Conservation (phyloP, 2,113 vertebrate genomes). For the Lasiurus cinereus region DNA sequence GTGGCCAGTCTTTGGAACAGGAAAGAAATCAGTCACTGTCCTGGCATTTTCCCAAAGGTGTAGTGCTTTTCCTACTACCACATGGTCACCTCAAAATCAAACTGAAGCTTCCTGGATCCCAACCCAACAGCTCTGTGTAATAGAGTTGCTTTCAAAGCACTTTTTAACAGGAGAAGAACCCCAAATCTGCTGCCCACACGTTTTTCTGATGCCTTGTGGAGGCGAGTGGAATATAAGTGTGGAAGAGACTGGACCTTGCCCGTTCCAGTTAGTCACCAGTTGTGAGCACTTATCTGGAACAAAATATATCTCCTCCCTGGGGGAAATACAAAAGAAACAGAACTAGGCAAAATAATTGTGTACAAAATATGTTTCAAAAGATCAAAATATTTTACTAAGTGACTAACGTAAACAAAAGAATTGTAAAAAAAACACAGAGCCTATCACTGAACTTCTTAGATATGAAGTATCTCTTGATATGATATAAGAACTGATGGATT, state of each 20-base stretch:
- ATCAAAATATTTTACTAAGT: background rate
- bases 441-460: background rate
- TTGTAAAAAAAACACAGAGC: background rate
- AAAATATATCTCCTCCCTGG: background rate
- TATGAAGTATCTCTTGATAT: background rate
- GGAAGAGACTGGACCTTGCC: background rate
- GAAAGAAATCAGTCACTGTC: conserved; percentile 7
- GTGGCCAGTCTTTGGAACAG: background rate
- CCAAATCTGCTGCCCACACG: background rate
- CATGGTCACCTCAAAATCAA: conserved; percentile 11
- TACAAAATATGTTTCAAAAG: background rate
- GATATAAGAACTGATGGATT: background rate
- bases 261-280: background rate
- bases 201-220: conserved; percentile 26
- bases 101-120: background rate
- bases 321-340: background rate
- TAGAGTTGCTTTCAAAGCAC: conserved; percentile 44
- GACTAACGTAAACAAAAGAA: background rate
- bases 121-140: background rate
- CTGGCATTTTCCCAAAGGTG: conserved; percentile 50
- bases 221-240: background rate
- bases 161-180: background rate
- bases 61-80: background rate
- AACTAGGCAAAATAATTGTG: conserved; percentile 32
- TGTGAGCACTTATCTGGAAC: conserved; percentile 29